A percentile compares a stretch with the other conserved stretches of the same genome.
Evolutionary conservation across 1,140 invertebrate species (phyloP).

Genomic region (Drosophila murphyi): DNA sequence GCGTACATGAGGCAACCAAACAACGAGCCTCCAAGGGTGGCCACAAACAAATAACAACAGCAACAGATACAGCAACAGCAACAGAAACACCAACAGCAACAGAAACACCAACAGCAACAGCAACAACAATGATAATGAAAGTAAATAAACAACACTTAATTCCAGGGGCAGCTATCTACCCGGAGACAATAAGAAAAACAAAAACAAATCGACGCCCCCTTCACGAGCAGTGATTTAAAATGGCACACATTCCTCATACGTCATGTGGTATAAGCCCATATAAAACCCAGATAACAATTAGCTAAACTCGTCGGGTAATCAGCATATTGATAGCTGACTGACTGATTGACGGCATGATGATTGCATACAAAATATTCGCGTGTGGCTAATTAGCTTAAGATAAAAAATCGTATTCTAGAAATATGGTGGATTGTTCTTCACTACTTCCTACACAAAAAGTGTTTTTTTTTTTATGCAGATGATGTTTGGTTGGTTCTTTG

Average conservation of each 20-base stretch:
- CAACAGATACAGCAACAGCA: conserved; percentile 18
- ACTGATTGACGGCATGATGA: not conserved
- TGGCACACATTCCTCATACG: conserved; percentile 15
- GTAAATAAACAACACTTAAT: conserved; percentile 7
- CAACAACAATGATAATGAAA: conserved; percentile 20
- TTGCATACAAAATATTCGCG: not conserved
- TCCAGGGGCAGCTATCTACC: conserved; percentile 43
- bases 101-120: conserved; percentile 33
- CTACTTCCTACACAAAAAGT: too few relatives aligned
- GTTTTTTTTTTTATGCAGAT: not conserved
- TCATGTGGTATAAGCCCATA: conserved; percentile 28
- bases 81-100: conserved; percentile 16
- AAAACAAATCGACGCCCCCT: conserved; percentile 35
- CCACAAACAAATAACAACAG: conserved; percentile 41
- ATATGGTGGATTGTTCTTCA: too few relatives aligned
- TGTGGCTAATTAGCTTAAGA: not conserved
- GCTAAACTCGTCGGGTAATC: not conserved
- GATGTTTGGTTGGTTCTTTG: not conserved
- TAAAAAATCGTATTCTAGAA: not conserved
- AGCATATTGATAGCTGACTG: conserved; percentile 10
- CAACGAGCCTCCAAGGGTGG: conserved; percentile 64
- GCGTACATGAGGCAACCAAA: not conserved
- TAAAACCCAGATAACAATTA: conserved; percentile 6
- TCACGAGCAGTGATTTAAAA: conserved; percentile 5
- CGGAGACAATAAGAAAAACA: conserved; percentile 11